Base-by-base conservation (phyloP, 2,888 invertebrate genomes). In the Cephus sareptanus region DNA sequence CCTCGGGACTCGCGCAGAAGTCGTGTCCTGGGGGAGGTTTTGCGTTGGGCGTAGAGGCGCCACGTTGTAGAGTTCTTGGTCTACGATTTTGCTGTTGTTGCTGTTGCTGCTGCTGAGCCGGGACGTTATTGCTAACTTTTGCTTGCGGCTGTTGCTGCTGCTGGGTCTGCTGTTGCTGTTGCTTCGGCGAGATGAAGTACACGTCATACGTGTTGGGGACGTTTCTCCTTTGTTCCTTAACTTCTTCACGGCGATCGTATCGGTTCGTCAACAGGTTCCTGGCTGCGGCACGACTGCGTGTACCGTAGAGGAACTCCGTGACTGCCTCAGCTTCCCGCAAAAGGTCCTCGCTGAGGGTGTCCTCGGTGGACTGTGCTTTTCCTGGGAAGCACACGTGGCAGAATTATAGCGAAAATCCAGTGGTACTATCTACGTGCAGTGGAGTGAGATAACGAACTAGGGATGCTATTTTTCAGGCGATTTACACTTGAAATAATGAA, bases 311-410 rank as follows among this genome's bases (percentile, higher is more conserved):
- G 86, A 92, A 94, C 81, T 93, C 94, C 0, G 93, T 93, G 11
- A 94, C 93, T 3, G 93, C 92, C 86, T 94, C 93, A 1, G 93
- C 93, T 83, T 94, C 94, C 31, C 93, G 91, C n/a, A 93, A 83
- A 76, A 93, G 87, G 76, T 93, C 93, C 75, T 93, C 92, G 83
- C 93, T 92, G 31, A 92, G 84, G 74, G 87, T 85, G 76, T 90
- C 89, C 75, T 91, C 91, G 11, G 90, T 90, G 23, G 91, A 91
- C 78, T 91, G 90, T 34, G 90, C 88, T 82, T 91, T 91, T 77
- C 91, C 91, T 91, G 83, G 23, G 79, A 78, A 81, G 82, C 3
- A 83, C 15, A 56, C 23, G 56, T 23, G 56, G 56, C 1, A 56
- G 56, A 56, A 23, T 56, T 56, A 56, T 56, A 15, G 56, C 9